Evolutionary conservation across 2,888 invertebrate genomes (phyloP).

Genomic region (Bellardia pandia): DNA sequence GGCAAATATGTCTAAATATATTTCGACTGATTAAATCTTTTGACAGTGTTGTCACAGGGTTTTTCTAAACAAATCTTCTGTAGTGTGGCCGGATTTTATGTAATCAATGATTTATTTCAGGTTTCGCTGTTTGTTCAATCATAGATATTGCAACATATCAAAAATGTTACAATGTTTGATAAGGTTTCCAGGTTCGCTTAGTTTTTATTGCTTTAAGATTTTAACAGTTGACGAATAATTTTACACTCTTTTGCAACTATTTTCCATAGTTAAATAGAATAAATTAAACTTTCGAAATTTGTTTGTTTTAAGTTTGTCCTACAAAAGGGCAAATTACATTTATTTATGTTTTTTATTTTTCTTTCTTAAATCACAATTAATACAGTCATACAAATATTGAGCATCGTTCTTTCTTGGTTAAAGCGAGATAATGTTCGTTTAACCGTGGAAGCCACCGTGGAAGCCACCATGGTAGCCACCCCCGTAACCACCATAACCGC

Average conservation of each 20-base stretch:
- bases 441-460: slow-evolving; percentile 54
- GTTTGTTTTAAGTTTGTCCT: background rate
- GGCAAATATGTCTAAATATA: too few relatives aligned
- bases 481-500: slow-evolving; percentile 54
- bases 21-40: too few relatives aligned
- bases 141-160: too few relatives aligned
- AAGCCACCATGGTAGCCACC: slow-evolving; percentile 33
- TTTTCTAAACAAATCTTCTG: too few relatives aligned
- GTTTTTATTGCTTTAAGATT: too few relatives aligned
- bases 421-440: background rate
- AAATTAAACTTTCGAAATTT: background rate
- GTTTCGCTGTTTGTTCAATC: too few relatives aligned
- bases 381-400: slow-evolving; percentile 27
- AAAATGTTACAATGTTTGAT: too few relatives aligned
- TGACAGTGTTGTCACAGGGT: too few relatives aligned
- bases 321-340: slow-evolving; percentile 19
- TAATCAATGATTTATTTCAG: too few relatives aligned
- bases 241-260: background rate
- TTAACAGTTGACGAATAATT: too few relatives aligned
- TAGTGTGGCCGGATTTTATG: too few relatives aligned
- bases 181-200: too few relatives aligned
- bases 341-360: slow-evolving; percentile 13
- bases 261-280: background rate
- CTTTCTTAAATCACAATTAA: slow-evolving; percentile 21
- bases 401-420: background rate